Conservation (phyloP, 2,888 invertebrate species). For the Galeruca laticollis region DNA sequence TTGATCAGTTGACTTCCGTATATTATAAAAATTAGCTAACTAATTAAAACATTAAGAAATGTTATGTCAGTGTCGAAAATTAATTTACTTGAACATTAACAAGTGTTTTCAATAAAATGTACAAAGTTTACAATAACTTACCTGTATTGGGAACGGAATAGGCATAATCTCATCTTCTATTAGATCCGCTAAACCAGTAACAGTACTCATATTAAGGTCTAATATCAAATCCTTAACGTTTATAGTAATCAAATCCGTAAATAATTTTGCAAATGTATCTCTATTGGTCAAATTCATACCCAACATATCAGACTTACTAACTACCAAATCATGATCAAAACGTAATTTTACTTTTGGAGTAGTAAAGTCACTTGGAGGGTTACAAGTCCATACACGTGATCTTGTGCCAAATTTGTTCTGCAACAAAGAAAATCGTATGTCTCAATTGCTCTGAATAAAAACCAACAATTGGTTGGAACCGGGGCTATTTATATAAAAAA, state of each 20-base stretch:
- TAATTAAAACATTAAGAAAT: too few relatives aligned
- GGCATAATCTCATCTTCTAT: constrained; percentile 88
- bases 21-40: too few relatives aligned
- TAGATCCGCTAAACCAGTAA: constrained; percentile 84
- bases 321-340: constrained; percentile 72
- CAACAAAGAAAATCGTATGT: constrained; percentile 43
- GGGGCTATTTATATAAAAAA: too few relatives aligned
- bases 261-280: constrained; percentile 65
- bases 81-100: too few relatives aligned
- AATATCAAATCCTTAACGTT: constrained; percentile 76
- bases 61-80: too few relatives aligned
- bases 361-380: constrained; percentile 68
- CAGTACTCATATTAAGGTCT: constrained; percentile 83
- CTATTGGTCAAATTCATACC: constrained; percentile 66
- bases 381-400: constrained; percentile 84
- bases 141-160: constrained; percentile 85
- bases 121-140: constrained; percentile 61
- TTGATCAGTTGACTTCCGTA: too few relatives aligned
- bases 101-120: too few relatives aligned
- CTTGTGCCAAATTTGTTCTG: constrained; percentile 87
- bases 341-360: constrained; percentile 72
- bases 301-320: constrained; percentile 60
- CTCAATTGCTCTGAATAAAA: neutral
- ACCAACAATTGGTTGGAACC: neutral
- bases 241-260: constrained; percentile 73